Percentiles rank a stretch among this genome's conserved stretches.
These are phyloP conservation scores for Tenrec ecaudatus DNA, from an alignment of 2,113 vertebrate genomes.

Conservation along the genomic window DNA sequence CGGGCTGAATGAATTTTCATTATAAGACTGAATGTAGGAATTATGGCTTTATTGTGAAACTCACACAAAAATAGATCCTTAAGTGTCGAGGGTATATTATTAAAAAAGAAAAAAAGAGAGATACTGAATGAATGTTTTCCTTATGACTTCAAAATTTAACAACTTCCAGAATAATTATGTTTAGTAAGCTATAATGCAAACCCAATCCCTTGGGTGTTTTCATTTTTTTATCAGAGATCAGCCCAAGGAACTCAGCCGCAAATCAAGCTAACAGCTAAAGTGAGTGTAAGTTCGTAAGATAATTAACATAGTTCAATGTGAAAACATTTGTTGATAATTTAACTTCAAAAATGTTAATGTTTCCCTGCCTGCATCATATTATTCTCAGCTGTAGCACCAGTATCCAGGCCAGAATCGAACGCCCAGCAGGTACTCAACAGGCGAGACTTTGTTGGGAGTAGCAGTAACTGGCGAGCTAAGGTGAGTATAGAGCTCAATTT, in stretches of 20 bases:
- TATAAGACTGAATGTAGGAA: slow-evolving; percentile 8
- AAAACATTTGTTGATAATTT: slow-evolving; percentile 29
- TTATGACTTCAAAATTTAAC: slow-evolving; percentile 41
- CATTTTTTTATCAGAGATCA: slow-evolving; percentile 33
- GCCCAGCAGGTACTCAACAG: not conserved
- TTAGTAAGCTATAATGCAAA: slow-evolving; percentile 27
- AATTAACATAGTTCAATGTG: slow-evolving; percentile 30
- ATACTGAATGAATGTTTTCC: not conserved
- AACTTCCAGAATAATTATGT: not conserved
- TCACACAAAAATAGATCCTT: not conserved
- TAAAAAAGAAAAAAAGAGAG: not conserved
- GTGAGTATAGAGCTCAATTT: not conserved
- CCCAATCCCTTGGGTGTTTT: not conserved
- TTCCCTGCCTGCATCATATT: not conserved
- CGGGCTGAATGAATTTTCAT: slow-evolving; percentile 2
- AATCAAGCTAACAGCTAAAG: slow-evolving; percentile 19
- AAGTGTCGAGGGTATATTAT: not conserved
- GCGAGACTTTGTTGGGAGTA: not conserved
- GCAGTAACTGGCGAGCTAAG: not conserved
- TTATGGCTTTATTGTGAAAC: slow-evolving; percentile 29
- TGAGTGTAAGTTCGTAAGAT: not conserved
- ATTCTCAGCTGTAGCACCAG: not conserved
- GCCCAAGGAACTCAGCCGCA: not conserved
- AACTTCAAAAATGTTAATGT: not conserved
- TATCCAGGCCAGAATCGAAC: not conserved